phyloP scores from a whole-genome alignment of 2,797 vertebrate genomes.

The Parambassis ranga region DNA sequence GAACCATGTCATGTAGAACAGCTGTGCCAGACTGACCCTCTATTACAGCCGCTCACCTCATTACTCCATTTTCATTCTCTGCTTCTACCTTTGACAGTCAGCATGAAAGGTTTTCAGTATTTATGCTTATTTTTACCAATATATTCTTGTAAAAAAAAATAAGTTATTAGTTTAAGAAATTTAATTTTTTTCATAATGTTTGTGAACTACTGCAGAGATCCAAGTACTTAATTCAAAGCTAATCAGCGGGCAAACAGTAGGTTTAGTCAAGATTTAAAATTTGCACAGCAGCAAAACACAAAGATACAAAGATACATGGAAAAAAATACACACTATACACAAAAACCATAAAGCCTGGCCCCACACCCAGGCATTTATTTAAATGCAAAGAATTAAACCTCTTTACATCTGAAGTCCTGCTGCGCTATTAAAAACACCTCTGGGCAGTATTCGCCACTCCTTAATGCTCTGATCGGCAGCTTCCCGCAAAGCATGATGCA shows the following conservation, averaged over 20 bases:
- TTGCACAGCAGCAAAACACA: background rate
- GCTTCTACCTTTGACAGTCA: background rate
- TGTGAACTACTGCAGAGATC: background rate
- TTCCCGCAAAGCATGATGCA: slow-evolving; percentile 92
- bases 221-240: no score
- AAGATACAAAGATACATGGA: background rate
- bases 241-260: no score
- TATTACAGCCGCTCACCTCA: slow-evolving; percentile 31
- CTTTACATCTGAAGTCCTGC: slow-evolving; percentile 71
- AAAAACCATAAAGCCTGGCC: slow-evolving; percentile 27
- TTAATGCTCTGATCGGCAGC: slow-evolving; percentile 77
- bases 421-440: slow-evolving; percentile 96
- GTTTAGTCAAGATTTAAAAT: background rate
- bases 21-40: slow-evolving; percentile 51
- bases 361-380: slow-evolving; percentile 54
- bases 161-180: no score
- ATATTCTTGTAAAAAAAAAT: background rate
- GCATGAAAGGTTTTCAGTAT: background rate
- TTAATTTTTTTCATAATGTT: background rate
- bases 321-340: slow-evolving; percentile 19
- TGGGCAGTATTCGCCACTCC: slow-evolving; percentile 87
- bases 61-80: slow-evolving; percentile 5
- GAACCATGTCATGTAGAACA: slow-evolving; percentile 67
- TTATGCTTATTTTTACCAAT: background rate
- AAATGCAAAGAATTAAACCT: slow-evolving; percentile 66